phyloP scores from a whole-genome alignment of 2,113 vertebrate genomes.

The Caracal caracal region DNA sequence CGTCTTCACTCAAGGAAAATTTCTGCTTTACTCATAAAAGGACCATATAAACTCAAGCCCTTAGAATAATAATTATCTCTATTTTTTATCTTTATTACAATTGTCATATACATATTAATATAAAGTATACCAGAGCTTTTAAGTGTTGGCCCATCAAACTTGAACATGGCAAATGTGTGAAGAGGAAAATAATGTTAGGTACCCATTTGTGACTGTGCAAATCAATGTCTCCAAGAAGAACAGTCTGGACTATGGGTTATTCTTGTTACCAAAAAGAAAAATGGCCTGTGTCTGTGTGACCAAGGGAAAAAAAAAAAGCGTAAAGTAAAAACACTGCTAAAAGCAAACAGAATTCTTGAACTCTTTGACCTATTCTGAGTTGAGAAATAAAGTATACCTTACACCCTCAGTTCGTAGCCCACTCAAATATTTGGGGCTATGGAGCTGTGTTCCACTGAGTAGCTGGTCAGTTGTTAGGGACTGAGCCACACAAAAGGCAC shows the following conservation, averaged over 20 bases:
- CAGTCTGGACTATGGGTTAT: constrained; percentile 44
- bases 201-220: constrained; percentile 63
- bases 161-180: constrained; percentile 50
- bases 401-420: not conserved
- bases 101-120: constrained; percentile 8
- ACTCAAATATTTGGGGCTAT: constrained; percentile 20
- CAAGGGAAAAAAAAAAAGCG: constrained; percentile 56
- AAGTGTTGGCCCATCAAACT: not conserved
- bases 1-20: not conserved
- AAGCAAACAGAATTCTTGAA: constrained; percentile 63
- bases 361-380: constrained; percentile 43
- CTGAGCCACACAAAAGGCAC: constrained; percentile 61
- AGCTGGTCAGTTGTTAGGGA: not conserved
- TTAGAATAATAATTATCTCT: not conserved
- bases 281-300: constrained; percentile 38
- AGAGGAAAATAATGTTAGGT: constrained; percentile 79
- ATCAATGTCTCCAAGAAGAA: constrained; percentile 76
- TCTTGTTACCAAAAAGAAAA: constrained; percentile 75
- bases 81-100: not conserved
- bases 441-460: not conserved
- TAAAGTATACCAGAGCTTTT: not conserved
- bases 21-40: not conserved
- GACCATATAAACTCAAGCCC: not conserved
- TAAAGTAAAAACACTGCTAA: constrained; percentile 69
- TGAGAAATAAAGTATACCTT: constrained; percentile 60